These are phyloP conservation scores for Opisthograptis luteolata DNA, from an alignment of 2,888 invertebrate genomes.

Conservation along the genomic window DNA sequence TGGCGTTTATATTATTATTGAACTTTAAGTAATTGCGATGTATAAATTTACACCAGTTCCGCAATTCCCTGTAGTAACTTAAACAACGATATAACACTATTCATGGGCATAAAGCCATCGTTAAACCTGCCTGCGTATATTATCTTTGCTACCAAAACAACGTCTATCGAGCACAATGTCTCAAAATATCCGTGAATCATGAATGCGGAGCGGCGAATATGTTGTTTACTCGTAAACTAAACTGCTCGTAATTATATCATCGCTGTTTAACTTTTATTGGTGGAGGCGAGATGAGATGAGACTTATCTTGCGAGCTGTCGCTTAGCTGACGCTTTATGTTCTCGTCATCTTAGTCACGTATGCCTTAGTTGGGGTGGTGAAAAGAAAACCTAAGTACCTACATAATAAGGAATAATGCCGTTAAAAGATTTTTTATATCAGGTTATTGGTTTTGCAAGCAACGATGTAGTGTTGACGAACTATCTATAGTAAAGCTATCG, in stretches of 20 bases:
- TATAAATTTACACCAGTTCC: no score
- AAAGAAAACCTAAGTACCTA: no score
- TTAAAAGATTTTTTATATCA: no score
- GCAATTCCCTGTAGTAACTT: background rate
- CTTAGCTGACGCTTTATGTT: slow-evolving; percentile 35
- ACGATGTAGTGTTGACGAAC: no score
- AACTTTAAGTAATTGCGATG: no score
- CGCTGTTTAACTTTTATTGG: slow-evolving; percentile 44
- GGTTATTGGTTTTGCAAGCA: no score
- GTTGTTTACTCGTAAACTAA: slow-evolving; percentile 45
- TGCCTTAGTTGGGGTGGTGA: no score
- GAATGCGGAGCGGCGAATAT: slow-evolving; percentile 44
- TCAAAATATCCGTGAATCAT: slow-evolving; percentile 46
- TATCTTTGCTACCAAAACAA: slow-evolving; percentile 27
- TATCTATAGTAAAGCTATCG: no score
- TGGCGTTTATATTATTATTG: no score
- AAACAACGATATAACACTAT: slow-evolving; percentile 18
- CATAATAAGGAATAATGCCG: no score
- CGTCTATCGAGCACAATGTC: slow-evolving; percentile 35
- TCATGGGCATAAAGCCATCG: slow-evolving; percentile 11
- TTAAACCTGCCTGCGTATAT: slow-evolving; percentile 16
- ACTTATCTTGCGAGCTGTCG: slow-evolving; percentile 34
- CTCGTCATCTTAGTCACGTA: background rate
- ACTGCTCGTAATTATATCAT: slow-evolving; percentile 44
- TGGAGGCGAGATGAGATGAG: slow-evolving; percentile 33